Base-by-base conservation (phyloP, 2,797 vertebrate genomes). In the Chromobotia macracanthus region DNA sequence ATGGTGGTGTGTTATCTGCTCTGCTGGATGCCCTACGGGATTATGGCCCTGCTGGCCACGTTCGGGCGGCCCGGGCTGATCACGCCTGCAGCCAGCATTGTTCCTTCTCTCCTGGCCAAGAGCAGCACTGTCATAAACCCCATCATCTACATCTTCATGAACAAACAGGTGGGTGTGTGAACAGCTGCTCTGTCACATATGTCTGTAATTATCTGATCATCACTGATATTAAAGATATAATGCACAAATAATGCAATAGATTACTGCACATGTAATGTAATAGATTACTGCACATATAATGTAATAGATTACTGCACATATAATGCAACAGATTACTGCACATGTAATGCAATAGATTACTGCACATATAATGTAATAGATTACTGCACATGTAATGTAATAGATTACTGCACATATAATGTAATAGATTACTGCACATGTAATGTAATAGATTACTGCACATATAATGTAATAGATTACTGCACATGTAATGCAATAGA, bases 71-170 rank as follows among this genome's bases (percentile, higher is more conserved):
- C 60, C 0, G 91, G 93, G 18, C 72, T 94, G 21, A 75, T 94
- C 81, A 90, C 87, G 0, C 91, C 94, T 0, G 87, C 90, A 75
- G 92, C 91, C 2, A 95, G 91, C 87, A 88, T 94, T 83, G 80
- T 92, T 50, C 95, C 95, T 0, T 95, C 94, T 3, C 77, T 95
- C 71, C 89, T 95, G 7, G 95, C 93, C 84, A 95, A 96, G 87
- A 90, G 89, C 85, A 96, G 94, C 89, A 94, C 94, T 0, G 90
- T 93, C 82, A 87, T 94, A 85, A 95, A 94, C 84, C 94, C 94
- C 10, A 87, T 95, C 58, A 95, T 95, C 86, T 95, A 95, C 77
- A 85, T 95, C 60, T 95, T 95, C 80, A 91, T 95, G 92, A 95
- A 95, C 89, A 95, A 93, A 83, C 93, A 95, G 94, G 94, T 95